Base-by-base conservation (phyloP, 2,113 vertebrate genomes). In the Butorides virescens region DNA sequence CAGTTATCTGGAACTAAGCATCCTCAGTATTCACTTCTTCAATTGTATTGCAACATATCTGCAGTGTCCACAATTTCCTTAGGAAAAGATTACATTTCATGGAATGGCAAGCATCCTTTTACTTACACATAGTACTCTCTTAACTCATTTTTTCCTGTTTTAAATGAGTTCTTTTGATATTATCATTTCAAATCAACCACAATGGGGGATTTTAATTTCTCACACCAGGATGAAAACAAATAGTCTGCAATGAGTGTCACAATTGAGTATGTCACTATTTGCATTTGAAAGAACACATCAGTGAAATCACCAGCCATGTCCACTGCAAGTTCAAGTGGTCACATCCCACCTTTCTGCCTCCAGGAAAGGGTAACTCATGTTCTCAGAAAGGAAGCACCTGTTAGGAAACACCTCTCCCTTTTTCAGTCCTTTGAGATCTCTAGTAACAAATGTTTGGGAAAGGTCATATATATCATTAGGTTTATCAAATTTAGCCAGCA, bases 321-420 rank as follows among this genome's bases (percentile, higher is more conserved):
- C 49, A 36, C 13, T 61, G 29, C 17, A 80, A 83, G 21, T 4
- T 86, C 71, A 71, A 63, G 39, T 44, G 42, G 12, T 53, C 47
- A 42, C 29, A 55, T 59, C 47, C 59, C 65, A 67, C 20, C 22
- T 81, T 66, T 94, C 25, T 87, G 50, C 32, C 15, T 75, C 20
- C 47, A 13, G 11, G 39, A 71, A 84, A 72, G 8, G 30, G 5
- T 63, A 32, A 10, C 0, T 2, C 18, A 30, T 62, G 37, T 66
- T 88, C 29, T 70, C 30, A 82, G 37, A 94, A 74, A 95, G 86
- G 84, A 96, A 96, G 36, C 8, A 26, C 36, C 50, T 84, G 70
- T 59, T 83, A 90, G 95, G 92, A 98, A 96, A 97, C 13, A 32
- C 47, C 61, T 95, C 79, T 83, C 61, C 15, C 10, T 58, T 95